These are phyloP conservation scores for Amphipoea lucens DNA, from an alignment of 2,888 invertebrate genomes.

Conservation along the genomic window DNA sequence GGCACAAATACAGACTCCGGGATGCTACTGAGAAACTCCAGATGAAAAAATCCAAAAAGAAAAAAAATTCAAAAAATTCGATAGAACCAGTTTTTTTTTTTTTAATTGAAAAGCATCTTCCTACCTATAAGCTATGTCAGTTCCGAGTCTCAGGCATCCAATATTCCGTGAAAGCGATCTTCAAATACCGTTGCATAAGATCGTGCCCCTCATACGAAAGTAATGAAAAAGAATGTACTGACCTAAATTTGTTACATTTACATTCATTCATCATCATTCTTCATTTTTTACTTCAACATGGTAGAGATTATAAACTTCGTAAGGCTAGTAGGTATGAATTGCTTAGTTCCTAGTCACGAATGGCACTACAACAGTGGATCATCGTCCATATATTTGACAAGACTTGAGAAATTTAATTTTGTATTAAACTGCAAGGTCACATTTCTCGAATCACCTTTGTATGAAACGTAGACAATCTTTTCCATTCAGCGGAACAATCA, in stretches of 20 bases:
- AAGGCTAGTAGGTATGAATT: neutral
- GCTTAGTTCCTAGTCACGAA: neutral
- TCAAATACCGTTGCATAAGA: slow-evolving; percentile 42
- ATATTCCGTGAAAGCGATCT: slow-evolving; percentile 40
- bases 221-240: slow-evolving; percentile 4
- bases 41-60: neutral
- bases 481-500: neutral
- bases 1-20: neutral
- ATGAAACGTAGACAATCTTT: neutral
- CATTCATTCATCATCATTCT: too few species aligned
- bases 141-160: slow-evolving; percentile 15
- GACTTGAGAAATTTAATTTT: neutral
- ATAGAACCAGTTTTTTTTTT: neutral
- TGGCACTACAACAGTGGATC: neutral
- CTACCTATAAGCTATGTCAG: neutral
- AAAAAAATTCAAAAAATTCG: neutral
- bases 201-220: slow-evolving; percentile 13
- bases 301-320: neutral
- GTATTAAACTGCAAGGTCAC: neutral
- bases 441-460: neutral
- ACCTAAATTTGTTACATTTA: neutral
- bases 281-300: slow-evolving; percentile 2
- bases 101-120: neutral
- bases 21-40: neutral
- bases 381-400: neutral